Evolutionary conservation across 64 coral and sea anemone species (phyloP), one percentile per base, ranked within the genome.

Genomic region (Exaiptasia diaphana): DNA sequence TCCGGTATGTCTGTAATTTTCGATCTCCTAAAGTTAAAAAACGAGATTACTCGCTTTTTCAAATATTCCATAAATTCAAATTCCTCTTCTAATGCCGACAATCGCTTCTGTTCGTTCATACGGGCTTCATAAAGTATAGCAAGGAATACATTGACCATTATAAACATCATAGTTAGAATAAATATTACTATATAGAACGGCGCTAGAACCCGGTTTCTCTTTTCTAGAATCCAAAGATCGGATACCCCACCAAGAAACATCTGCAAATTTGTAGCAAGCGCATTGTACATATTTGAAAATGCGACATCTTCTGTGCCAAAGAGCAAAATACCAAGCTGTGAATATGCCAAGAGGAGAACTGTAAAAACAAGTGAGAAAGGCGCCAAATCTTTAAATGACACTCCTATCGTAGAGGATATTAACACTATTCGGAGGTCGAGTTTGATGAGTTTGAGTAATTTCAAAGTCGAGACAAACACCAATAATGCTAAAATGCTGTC

Each of bases 381-480:
- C 1, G 72, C 22, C 4, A 93, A 13, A 7, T 25, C 41, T 32
- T 28, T 11, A 13, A 20, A 53, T 12, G 90, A 82, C 21, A 75
- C 35, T 36, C 36, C 30, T 39, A 93, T 82, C 11, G 41, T 34
- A 38, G 43, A 62, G 0, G 77, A 73, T 18, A 93, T 29, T 17
- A 83, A 50, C 36, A 74, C 1, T 4, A 93, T 88, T 18, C 77
- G 77, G 24, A 26, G 31, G 14, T 93, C 79, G 29, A 93, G 85
- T 2, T 55, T 36, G 20, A 88, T 7, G 3, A 93, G 61, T 25
- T 75, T 87, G 3, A 93, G 83, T 29, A 93, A 31, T 34, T 93
- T 93, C 12, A 88, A 8, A 0, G 83, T 93, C 7, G 77, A 48
- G 31, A 93, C 10, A 41, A 93, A 93, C n/a, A 69, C 38, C 0